Evolutionary conservation across 92 coral and sea anemone genomes (phyloP).

Genomic region (Epizoanthus stellaris): DNA sequence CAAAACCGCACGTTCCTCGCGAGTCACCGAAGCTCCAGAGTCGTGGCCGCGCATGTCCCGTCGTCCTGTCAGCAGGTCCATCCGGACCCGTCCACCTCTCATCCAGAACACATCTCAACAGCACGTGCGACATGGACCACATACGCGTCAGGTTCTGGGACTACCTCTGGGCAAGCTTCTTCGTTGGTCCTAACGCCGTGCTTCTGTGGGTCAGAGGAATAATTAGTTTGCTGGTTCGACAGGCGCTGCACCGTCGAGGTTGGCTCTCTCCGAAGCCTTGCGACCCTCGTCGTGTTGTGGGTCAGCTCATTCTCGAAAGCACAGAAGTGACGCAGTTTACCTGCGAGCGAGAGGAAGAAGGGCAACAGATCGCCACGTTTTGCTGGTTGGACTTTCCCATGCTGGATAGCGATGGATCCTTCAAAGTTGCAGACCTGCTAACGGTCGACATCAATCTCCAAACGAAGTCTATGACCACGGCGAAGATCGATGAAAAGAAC

Average conservation of each 20-base stretch:
- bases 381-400: constrained; percentile 25
- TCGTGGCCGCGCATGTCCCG: constrained; percentile 18
- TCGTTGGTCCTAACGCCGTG: constrained; percentile 18
- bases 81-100: constrained; percentile 13
- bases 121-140: constrained; percentile 12
- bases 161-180: too few species aligned
- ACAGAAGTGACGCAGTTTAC: constrained; percentile 14
- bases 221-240: background rate
- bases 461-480: constrained; percentile 10
- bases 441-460: constrained; percentile 4
- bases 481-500: background rate
- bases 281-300: constrained; percentile 8
- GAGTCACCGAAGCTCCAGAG: background rate
- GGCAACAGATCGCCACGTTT: constrained; percentile 18
- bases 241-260: background rate
- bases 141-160: background rate
- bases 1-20: background rate
- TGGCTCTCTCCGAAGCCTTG: constrained; percentile 8
- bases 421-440: background rate
- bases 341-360: background rate
- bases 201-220: background rate
- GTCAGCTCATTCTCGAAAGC: constrained; percentile 19
- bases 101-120: background rate
- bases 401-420: background rate
- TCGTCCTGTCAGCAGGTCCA: background rate